These are phyloP conservation scores for Catagonus wagneri DNA, from an alignment of 2,113 vertebrate species.

Conservation along the genomic window DNA sequence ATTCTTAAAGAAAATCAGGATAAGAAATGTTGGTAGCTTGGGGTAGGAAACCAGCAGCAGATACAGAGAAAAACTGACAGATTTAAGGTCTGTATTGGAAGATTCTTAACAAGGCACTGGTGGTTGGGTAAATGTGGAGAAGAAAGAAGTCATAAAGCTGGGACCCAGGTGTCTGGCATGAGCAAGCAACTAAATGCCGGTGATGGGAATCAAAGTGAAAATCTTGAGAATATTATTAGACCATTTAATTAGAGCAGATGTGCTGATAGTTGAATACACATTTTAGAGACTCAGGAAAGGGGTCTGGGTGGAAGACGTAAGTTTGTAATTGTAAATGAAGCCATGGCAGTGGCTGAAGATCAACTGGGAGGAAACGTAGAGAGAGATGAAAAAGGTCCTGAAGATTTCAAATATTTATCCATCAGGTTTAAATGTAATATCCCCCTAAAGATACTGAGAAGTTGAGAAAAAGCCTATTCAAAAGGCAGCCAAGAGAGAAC, in stretches of 20 bases:
- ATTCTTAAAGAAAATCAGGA: neutral
- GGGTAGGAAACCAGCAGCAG: neutral
- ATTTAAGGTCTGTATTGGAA: neutral
- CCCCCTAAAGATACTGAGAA: neutral
- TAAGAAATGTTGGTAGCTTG: neutral
- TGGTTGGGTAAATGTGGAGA: neutral
- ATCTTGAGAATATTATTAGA: neutral
- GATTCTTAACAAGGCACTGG: neutral
- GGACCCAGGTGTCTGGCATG: neutral
- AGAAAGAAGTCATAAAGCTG: neutral
- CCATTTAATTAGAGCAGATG: neutral
- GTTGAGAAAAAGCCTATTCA: neutral
- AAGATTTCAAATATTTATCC: neutral
- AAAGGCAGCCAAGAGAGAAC: neutral
- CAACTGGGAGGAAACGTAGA: neutral
- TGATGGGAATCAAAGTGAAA: neutral
- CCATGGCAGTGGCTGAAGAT: neutral
- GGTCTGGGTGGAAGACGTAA: neutral
- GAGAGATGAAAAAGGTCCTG: neutral
- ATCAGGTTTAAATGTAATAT: neutral
- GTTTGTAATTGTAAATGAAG: neutral
- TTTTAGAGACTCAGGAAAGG: neutral
- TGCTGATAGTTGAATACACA: neutral
- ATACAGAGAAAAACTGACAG: neutral
- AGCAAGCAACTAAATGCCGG: neutral